A percentile compares a stretch with the other conserved stretches of the same genome.
Evolutionary conservation across 92 coral and sea anemone genomes (phyloP).

Genomic region (Pocillopora grandis): DNA sequence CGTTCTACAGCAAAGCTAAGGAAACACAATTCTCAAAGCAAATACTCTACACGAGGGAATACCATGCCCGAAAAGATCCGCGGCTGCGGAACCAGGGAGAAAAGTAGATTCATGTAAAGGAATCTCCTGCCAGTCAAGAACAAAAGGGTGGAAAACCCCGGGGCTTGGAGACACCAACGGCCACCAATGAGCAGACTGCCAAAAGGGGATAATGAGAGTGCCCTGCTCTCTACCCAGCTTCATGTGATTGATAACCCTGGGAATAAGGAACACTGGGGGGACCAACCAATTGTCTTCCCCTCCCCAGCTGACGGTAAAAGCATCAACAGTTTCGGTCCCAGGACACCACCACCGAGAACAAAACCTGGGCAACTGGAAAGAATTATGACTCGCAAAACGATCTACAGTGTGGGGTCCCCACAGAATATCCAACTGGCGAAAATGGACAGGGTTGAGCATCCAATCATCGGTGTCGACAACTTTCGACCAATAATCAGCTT

Average conservation of each 20-base stretch:
- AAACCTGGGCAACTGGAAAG: constrained; percentile 51
- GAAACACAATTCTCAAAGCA: constrained; percentile 45
- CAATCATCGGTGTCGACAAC: constrained; percentile 61
- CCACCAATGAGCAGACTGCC: constrained; percentile 56
- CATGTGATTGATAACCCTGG: constrained; percentile 43
- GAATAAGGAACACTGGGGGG: constrained; percentile 53
- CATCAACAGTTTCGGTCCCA: constrained; percentile 59
- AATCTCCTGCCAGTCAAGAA: constrained; percentile 35
- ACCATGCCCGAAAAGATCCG: not conserved
- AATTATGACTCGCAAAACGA: constrained; percentile 45
- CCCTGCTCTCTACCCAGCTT: constrained; percentile 17
- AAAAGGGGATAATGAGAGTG: constrained; percentile 34
- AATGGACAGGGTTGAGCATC: constrained; percentile 50
- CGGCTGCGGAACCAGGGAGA: constrained; percentile 44
- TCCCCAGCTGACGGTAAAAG: constrained; percentile 59
- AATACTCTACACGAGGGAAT: constrained; percentile 35
- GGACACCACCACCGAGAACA: constrained; percentile 58
- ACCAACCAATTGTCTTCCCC: constrained; percentile 71
- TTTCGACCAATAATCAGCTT: constrained; percentile 67
- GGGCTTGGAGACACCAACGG: constrained; percentile 22
- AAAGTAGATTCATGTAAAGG: constrained; percentile 46
- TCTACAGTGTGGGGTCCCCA: constrained; percentile 51
- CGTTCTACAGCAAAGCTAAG: constrained; percentile 26
- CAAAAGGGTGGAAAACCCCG: constrained; percentile 28
- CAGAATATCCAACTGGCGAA: constrained; percentile 40